These are phyloP conservation scores for Lathamus discolor DNA, from an alignment of 2,113 vertebrate species.

Conservation along the genomic window DNA sequence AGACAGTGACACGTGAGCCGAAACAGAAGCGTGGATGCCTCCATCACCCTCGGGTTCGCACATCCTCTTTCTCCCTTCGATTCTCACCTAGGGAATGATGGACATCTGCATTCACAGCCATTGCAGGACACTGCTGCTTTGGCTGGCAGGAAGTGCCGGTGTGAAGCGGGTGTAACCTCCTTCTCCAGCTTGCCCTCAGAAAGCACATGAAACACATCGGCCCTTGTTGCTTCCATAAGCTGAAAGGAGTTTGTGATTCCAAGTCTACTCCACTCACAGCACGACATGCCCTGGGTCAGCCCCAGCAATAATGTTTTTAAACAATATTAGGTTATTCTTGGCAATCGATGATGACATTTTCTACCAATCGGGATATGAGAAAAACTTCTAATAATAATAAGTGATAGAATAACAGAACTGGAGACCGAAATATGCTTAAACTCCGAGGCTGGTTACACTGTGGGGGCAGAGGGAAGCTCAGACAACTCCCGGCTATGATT, in stretches of 20 bases:
- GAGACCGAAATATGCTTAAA: not conserved
- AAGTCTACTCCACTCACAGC: slow-evolving; percentile 10
- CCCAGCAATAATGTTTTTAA: slow-evolving; percentile 54
- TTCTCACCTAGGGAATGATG: not conserved
- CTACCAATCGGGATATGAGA: slow-evolving; percentile 41
- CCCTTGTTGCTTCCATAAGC: not conserved
- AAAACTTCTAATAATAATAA: slow-evolving; percentile 37
- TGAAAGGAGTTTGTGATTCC: slow-evolving; percentile 23
- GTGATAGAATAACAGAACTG: slow-evolving; percentile 2
- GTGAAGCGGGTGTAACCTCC: not conserved
- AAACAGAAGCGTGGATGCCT: not conserved
- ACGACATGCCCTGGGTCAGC: slow-evolving; percentile 50
- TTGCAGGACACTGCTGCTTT: not conserved
- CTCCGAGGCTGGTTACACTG: not conserved
- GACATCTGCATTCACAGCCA: not conserved
- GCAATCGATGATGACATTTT: slow-evolving; percentile 14
- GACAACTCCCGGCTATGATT: not conserved
- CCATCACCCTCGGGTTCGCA: accelerated
- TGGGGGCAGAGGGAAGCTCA: not conserved
- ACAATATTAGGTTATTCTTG: slow-evolving; percentile 51
- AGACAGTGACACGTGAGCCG: not conserved
- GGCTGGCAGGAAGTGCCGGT: not conserved
- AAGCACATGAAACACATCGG: not conserved
- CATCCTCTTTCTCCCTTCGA: not conserved
- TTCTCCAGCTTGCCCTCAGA: not conserved